Evolutionary conservation across 2,113 vertebrate species (phyloP).

Genomic region (Alouatta palliata): DNA sequence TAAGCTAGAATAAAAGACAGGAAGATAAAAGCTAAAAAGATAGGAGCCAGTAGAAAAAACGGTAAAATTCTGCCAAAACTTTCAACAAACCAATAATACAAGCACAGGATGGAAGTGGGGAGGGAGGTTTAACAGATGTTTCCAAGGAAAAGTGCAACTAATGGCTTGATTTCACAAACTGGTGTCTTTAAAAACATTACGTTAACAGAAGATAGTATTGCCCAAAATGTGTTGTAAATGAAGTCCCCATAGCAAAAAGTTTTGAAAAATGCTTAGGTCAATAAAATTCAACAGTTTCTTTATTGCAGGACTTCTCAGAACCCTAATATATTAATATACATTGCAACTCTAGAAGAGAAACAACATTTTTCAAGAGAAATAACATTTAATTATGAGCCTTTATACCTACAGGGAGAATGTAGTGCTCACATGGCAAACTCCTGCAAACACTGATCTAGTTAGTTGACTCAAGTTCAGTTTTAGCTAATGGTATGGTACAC

Average conservation of each 20-base stretch:
- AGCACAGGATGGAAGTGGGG: not conserved
- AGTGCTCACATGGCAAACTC: not conserved
- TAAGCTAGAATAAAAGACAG: conserved; percentile 5
- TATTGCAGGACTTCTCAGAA: not conserved
- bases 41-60: conserved; percentile 19
- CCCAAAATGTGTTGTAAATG: not conserved
- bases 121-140: not conserved
- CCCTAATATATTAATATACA: not conserved
- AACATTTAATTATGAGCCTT: not conserved
- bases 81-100: not conserved
- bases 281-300: not conserved
- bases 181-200: not conserved
- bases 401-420: not conserved
- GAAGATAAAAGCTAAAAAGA: not conserved
- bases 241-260: not conserved
- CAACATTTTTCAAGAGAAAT: not conserved
- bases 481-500: not conserved
- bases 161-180: not conserved
- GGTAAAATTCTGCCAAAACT: not conserved
- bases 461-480: not conserved
- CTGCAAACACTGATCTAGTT: not conserved
- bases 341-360: not conserved
- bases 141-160: not conserved
- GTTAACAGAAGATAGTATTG: not conserved
- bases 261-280: not conserved